A percentile compares a stretch with the other conserved stretches of the same genome.
Evolutionary conservation across 1,140 invertebrate species (phyloP).

Genomic region (Caerostris darwini): DNA sequence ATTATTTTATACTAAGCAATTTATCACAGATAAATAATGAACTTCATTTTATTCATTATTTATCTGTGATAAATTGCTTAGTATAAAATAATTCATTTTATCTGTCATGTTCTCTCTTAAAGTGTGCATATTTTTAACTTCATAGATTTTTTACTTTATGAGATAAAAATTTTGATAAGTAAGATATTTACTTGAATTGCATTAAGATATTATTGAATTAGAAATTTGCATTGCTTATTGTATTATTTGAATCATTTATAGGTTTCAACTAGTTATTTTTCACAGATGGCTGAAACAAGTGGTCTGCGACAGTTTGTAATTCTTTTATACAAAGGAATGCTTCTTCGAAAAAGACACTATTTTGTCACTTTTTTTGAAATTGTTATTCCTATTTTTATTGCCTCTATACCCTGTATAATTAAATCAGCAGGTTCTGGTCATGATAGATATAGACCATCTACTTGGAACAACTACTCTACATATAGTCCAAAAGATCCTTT

Average conservation of each 20-base stretch:
- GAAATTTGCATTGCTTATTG: no score
- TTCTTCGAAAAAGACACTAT: constrained; percentile 77
- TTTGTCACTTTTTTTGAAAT: constrained; percentile 80
- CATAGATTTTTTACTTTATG: no score
- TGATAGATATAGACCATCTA: background rate
- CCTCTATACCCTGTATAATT: constrained; percentile 27
- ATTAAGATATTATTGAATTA: no score
- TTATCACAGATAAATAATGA: no score
- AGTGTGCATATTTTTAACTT: no score
- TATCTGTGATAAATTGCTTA: no score
- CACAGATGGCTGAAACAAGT: constrained; percentile 55
- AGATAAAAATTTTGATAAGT: no score
- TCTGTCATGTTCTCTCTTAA: no score
- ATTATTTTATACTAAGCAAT: no score
- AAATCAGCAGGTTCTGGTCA: background rate
- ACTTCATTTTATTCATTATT: no score
- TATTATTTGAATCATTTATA: background rate
- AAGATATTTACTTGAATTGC: no score
- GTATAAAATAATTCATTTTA: no score
- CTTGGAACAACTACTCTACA: background rate
- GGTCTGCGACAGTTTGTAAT: constrained; percentile 83
- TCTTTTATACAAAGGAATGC: constrained; percentile 77
- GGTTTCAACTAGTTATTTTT: background rate
- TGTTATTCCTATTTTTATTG: constrained; percentile 79
- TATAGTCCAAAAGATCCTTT: background rate